These are phyloP conservation scores for Tor tambroides DNA, from an alignment of 2,113 vertebrate species.

Conservation along the genomic window DNA sequence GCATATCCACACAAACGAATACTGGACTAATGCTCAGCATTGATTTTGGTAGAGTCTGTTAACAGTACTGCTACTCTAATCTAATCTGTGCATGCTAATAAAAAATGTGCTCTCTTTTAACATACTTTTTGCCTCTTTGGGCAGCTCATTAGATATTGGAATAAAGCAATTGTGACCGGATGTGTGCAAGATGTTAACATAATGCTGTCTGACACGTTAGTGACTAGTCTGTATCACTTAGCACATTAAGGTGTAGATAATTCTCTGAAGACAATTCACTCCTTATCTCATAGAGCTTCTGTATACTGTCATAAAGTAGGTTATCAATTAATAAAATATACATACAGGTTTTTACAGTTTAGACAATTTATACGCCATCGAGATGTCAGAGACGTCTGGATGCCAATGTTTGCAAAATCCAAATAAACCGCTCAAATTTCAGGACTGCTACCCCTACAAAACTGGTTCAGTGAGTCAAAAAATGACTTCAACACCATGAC, in stretches of 20 bases:
- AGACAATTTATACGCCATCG: neutral
- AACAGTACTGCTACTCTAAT: neutral
- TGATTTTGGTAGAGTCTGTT: neutral
- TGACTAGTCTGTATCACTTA: neutral
- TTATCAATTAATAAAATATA: neutral
- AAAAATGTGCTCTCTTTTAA: too few relatives aligned
- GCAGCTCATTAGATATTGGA: too few relatives aligned
- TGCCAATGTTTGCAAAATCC: neutral
- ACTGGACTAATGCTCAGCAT: neutral
- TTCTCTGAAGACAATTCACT: neutral
- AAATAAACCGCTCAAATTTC: neutral
- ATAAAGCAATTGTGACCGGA: neutral
- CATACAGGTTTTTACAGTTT: neutral
- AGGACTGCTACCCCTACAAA: neutral
- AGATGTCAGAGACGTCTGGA: neutral
- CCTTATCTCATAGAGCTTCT: neutral
- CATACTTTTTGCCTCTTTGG: too few relatives aligned
- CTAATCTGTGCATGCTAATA: too few relatives aligned
- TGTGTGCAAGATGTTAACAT: neutral
- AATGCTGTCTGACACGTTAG: neutral
- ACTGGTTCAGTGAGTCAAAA: neutral
- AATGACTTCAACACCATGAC: too few relatives aligned
- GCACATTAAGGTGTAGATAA: neutral
- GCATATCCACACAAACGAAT: neutral
- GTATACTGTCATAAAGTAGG: neutral